These are phyloP conservation scores for Hydrophis major DNA, from an alignment of 2,797 vertebrate species.

Conservation along the genomic window DNA sequence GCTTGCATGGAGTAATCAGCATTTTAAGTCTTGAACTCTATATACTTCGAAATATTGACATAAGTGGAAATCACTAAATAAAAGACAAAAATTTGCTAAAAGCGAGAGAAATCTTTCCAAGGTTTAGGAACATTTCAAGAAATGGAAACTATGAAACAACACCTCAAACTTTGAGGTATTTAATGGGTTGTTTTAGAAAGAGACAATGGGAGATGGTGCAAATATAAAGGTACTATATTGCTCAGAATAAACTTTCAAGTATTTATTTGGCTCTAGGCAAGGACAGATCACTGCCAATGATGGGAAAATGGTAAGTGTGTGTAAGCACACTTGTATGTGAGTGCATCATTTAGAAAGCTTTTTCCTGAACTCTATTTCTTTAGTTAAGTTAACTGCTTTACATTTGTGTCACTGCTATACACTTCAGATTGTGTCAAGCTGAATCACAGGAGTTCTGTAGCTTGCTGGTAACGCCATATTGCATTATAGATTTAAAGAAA, in stretches of 20 bases:
- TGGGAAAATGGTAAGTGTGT: constrained; percentile 29
- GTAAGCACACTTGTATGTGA: neutral
- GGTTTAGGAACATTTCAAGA: constrained; percentile 19
- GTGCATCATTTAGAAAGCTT: neutral
- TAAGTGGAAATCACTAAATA: constrained; percentile 20
- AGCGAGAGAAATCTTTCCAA: constrained; percentile 25
- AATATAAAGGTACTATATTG: constrained; percentile 29
- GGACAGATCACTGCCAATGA: constrained; percentile 51
- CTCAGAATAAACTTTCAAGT: constrained; percentile 46
- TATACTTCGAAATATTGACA: constrained; percentile 27
- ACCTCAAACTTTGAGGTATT: constrained; percentile 31
- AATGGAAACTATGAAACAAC: constrained; percentile 21
- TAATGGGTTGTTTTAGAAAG: constrained; percentile 48
- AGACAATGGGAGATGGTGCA: constrained; percentile 15
- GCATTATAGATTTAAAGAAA: constrained; percentile 61
- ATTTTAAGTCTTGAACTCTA: constrained; percentile 6
- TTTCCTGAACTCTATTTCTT: constrained; percentile 20
- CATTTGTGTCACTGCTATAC: constrained; percentile 48
- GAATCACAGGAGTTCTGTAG: constrained; percentile 55
- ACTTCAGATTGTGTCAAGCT: constrained; percentile 51
- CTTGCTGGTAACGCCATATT: constrained; percentile 59
- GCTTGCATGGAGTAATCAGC: constrained; percentile 1
- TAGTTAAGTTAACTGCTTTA: constrained; percentile 49
- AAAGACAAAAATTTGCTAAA: constrained; percentile 35
- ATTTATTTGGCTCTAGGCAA: constrained; percentile 56